Evolutionary conservation across 2,888 invertebrate species (phyloP), one percentile per base, ranked within the genome.

Genomic region (Tetranychus truncatus): DNA sequence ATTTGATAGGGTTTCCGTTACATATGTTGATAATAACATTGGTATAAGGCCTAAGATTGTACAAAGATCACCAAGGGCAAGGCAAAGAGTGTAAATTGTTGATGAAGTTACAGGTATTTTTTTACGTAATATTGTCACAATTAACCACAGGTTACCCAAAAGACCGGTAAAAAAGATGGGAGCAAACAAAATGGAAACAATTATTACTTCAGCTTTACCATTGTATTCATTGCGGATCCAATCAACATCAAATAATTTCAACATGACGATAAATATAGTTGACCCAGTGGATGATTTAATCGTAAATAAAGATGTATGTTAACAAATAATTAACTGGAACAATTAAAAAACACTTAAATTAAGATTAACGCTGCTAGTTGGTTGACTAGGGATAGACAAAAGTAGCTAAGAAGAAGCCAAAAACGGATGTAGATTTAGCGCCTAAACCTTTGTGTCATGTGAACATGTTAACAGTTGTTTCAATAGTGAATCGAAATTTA

Each of bases 131-230:
- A 69, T 69, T 24, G 34, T 69, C 69, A 69, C 34, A 20, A 69
- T 69, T 21, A 69, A 20, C 69, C 69, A 69, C 9, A 69, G 20
- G 20, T 69, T 69, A 21, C 69, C 69, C 20, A 69, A 20, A 69
- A 69, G 34, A 20, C 69, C 69, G 5, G 69, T 69, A 11, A 69
- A 20, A 21, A 69, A 69, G 20, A 69, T 69, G 18, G 69, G 69
- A 20, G 69, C 11, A 11, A 69, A 69, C 8, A 69, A 24, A 20
- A 69, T 69, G n/a, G 69, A 11, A 18, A 69, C 69, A 21, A 69
- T 69, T 55, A 55, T 9, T 55, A 55, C 11, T 55, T 55, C 55
- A 15, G 15, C 15, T 55, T 55, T 55, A 15, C 55, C 55, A 55
- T 55, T 15, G 15, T 55, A 55, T 55, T 55, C 55, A 55, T 55